Conservation (phyloP, 2,888 invertebrate species). For the Dryadula phaetusa region DNA sequence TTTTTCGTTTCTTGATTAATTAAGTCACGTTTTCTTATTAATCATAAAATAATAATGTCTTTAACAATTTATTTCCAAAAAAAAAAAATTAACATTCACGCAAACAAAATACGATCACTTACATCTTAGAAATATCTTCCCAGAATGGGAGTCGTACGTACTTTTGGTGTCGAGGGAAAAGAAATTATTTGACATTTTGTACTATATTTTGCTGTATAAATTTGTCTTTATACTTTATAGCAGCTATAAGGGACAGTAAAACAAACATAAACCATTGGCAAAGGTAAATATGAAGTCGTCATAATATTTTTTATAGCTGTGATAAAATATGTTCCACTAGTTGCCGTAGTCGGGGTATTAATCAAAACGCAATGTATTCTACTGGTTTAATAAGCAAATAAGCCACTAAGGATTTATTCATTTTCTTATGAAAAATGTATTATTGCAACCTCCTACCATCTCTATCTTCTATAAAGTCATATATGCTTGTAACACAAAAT, state of each 20-base stretch:
- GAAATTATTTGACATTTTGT: neutral
- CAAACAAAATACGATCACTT: too few relatives aligned
- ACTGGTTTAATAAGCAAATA: slow-evolving; percentile 16
- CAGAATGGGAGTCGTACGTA: neutral
- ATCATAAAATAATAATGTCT: neutral
- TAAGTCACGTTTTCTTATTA: too few relatives aligned
- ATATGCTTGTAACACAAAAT: too few relatives aligned
- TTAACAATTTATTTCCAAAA: neutral
- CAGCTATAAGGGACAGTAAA: slow-evolving; percentile 52
- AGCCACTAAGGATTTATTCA: neutral
- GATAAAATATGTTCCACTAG: slow-evolving; percentile 53
- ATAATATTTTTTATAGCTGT: slow-evolving; percentile 56
- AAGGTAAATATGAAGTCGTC: slow-evolving; percentile 56
- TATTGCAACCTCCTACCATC: neutral
- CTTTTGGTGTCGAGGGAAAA: neutral
- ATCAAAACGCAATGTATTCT: slow-evolving; percentile 38
- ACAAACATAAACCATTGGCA: slow-evolving; percentile 52
- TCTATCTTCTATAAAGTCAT: neutral
- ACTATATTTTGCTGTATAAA: slow-evolving; percentile 36
- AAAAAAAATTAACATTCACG: too few relatives aligned
- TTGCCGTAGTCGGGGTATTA: slow-evolving; percentile 37
- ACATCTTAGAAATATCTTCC: neutral
- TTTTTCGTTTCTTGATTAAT: too few relatives aligned
- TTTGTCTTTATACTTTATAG: slow-evolving; percentile 45
- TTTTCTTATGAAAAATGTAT: neutral